Conservation (phyloP, 1,140 invertebrate species). For the Neodiprion pinetum region DNA sequence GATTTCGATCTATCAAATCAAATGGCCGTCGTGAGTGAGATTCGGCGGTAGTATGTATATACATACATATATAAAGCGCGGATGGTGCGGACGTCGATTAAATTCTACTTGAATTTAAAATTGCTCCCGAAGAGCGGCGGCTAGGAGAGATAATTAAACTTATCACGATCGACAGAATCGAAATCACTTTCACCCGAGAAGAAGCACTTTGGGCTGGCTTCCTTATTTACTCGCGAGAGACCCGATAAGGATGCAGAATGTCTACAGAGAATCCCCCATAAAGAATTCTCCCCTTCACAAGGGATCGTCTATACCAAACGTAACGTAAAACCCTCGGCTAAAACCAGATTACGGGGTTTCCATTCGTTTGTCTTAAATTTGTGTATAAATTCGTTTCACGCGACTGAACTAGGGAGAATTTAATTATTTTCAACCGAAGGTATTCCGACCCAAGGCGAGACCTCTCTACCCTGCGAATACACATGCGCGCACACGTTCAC, state of each 20-base stretch:
- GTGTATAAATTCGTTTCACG: conserved; percentile 1
- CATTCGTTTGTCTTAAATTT: background rate
- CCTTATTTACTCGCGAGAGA: background rate
- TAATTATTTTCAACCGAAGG: background rate
- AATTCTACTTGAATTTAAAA: conserved; percentile 2
- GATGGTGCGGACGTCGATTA: background rate
- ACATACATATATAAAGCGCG: no score
- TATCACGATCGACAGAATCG: background rate
- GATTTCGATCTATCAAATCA: background rate
- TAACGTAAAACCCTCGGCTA: background rate
- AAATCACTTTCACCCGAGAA: conserved; percentile 2
- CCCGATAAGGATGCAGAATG: conserved; percentile 1
- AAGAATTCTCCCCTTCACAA: background rate
- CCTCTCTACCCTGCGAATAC: no score
- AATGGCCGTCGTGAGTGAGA: background rate
- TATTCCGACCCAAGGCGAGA: background rate
- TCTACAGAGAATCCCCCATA: background rate
- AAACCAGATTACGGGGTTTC: background rate
- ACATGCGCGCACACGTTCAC: no score
- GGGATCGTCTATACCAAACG: background rate
- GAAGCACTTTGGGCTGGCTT: background rate
- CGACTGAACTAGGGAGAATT: background rate
- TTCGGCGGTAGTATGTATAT: background rate
- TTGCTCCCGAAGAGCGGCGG: background rate
- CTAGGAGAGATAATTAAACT: conserved; percentile 1